Base-by-base conservation (phyloP, 2,797 vertebrate genomes). In the Onychomys torridus region DNA sequence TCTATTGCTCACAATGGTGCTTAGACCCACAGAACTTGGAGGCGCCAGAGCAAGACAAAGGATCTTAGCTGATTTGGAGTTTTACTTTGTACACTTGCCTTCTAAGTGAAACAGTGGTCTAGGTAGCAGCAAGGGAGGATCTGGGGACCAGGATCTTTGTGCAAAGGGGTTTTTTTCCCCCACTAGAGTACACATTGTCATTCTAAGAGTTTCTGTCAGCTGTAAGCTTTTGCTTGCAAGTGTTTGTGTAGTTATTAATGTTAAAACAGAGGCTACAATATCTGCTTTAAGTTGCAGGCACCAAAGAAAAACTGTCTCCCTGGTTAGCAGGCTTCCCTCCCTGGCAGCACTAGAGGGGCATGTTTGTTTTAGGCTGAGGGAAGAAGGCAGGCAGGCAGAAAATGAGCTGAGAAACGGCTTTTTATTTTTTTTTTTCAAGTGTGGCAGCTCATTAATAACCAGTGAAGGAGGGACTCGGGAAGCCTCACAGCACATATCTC, bases 151-250 rank as follows among this genome's bases (percentile, higher is more conserved):
- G 57, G 11, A 95, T 87, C 96, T 98, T 98, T 96, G 4, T 97
- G 95, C 97, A 14, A 98, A 69, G 96, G 90, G 83, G 49, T 49
- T 17, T 1, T 8, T 96, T 96, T 93, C 14, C 4, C 81, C 94
- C 46, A 82, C 91, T 95, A 93, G 97, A 96, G 88, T 93, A 86
- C 67, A 95, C 67, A 71, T 71, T 90, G 90, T 91, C 95, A 92
- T 96, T 98, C 98, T 97, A 97, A 97, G 96, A 46, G 96, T 97
- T 97, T 97, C 97, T 96, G 95, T 96, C 91, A 91, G 94, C 82
- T 76, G 87, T 97, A 97, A 97, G 97, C 95, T 90, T 96, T 96
- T 82, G 94, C 97, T 89, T 85, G 63, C 93, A 95, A 92, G 61
- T 96, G 95, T 97, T 95, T 97, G 77, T 85, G 90, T 73, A 95